These are phyloP conservation scores for Silurus aristotelis DNA, from an alignment of 2,797 vertebrate species.

Conservation along the genomic window DNA sequence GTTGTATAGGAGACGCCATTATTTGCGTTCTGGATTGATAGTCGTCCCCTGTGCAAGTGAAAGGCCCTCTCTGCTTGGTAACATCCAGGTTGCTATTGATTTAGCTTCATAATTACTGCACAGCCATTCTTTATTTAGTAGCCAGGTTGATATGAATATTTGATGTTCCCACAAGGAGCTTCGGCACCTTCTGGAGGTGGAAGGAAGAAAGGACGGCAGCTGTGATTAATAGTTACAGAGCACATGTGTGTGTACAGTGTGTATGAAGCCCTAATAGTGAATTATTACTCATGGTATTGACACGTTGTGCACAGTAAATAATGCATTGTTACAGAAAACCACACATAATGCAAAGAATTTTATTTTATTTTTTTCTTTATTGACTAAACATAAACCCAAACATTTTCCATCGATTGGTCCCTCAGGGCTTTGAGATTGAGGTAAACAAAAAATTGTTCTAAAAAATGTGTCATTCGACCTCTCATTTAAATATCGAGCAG, in stretches of 20 bases:
- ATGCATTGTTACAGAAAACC: neutral
- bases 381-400: conserved; percentile 74
- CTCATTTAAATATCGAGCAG: conserved; percentile 67
- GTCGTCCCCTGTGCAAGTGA: neutral
- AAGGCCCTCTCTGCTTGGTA: conserved; percentile 44
- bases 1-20: conserved; percentile 22
- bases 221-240: conserved; percentile 23
- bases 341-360: conserved; percentile 40
- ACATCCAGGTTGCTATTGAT: conserved; percentile 56
- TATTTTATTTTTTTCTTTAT: conserved; percentile 75
- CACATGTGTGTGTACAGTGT: neutral
- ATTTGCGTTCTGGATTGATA: conserved; percentile 44
- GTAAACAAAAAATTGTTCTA: conserved; percentile 64
- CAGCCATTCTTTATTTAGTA: conserved; percentile 54
- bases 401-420: conserved; percentile 73
- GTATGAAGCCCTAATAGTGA: neutral
- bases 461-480: conserved; percentile 58
- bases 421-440: conserved; percentile 64
- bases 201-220: conserved; percentile 19
- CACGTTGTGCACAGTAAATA: no score
- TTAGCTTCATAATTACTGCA: conserved; percentile 55
- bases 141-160: conserved; percentile 55
- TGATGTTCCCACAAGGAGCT: conserved; percentile 48
- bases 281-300: neutral
- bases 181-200: conserved; percentile 38